Evolutionary conservation across 2,888 invertebrate species (phyloP).

Genomic region (Ichneumoninae sp.): DNA sequence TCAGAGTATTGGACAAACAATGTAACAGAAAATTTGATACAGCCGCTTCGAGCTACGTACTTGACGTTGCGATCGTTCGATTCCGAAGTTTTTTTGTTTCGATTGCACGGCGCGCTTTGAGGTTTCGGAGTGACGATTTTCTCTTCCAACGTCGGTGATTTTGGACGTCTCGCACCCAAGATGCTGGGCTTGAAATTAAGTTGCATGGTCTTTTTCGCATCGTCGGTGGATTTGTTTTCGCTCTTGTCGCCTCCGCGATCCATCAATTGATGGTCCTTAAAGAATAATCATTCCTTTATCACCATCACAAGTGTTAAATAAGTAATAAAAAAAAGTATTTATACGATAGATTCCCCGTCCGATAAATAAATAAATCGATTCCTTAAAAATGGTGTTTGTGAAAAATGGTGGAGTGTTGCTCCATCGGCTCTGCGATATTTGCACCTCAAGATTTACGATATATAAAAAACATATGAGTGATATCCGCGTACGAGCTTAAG

Average conservation of each 20-base stretch:
- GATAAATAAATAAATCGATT: too few species aligned
- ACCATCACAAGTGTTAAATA: background rate
- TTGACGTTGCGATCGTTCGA: slow-evolving; percentile 59
- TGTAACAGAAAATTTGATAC: background rate
- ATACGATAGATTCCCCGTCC: background rate
- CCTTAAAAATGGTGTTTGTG: background rate
- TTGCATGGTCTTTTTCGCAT: slow-evolving; percentile 37
- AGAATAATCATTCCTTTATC: background rate
- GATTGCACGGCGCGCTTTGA: slow-evolving; percentile 12
- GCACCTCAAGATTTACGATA: too few species aligned
- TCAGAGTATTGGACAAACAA: background rate
- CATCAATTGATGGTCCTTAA: slow-evolving; percentile 75
- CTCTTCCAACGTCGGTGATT: slow-evolving; percentile 49
- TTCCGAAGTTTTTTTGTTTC: slow-evolving; percentile 52
- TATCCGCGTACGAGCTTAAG: too few species aligned
- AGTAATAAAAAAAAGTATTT: background rate
- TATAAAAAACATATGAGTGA: too few species aligned
- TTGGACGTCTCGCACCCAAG: slow-evolving; percentile 56
- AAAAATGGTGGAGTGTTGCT: too few species aligned
- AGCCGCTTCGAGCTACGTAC: slow-evolving; percentile 24
- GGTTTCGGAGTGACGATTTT: slow-evolving; percentile 22
- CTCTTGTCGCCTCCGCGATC: slow-evolving; percentile 69
- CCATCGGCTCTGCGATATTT: too few species aligned
- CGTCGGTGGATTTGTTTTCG: slow-evolving; percentile 42
- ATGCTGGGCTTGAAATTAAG: slow-evolving; percentile 60